Base-by-base conservation (phyloP, 2,113 vertebrate genomes). In the Oenanthe melanoleuca region DNA sequence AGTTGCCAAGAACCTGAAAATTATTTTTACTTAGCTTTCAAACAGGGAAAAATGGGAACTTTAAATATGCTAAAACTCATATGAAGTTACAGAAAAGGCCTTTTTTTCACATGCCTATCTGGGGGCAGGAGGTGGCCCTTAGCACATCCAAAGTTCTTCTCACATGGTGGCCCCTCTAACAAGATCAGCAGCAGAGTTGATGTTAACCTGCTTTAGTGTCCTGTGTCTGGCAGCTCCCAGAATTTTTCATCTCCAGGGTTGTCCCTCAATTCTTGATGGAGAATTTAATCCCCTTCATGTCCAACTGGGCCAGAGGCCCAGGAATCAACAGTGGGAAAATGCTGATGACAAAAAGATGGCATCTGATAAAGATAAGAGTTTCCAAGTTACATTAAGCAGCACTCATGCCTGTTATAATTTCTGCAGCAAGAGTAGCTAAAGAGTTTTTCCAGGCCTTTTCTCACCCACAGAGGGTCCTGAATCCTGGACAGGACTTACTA, bases 391-490 rank as follows among this genome's bases (percentile, higher is more conserved):
- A 0, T 40, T 65, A 31, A 59, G 13, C 11, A 50, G 50, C 16
- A 55, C 11, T 28, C 2, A 18, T 0, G 0, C 5, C 8, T n/a
- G 37, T 24, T 59, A 8, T 12, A 47, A 60, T 72, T 77, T 72
- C 75, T 72, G 40, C 25, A 72, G 31, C 16, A 80, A 66, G 75
- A 56, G 6, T 21, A 34, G 6, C 19, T 53, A 66, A 8, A 33
- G 15, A 33, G 18, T 14, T 91, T 73, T 74, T 57, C 31, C 37
- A 49, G 49, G 24, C 13, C 19, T 90, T 66, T 89, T 74, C n/a
- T 28, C 13, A 31, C 17, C 5, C 20, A 66, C 31, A 47, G 8
- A 50, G 18, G 21, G 8, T 34, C 53, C 38, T 88, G 26, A 69
- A 60, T 12, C 8, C 33, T 49, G 37, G 3, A 23, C 45, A 77